These are phyloP conservation scores for Hirundo rustica DNA, from an alignment of 2,797 vertebrate species.

Conservation along the genomic window DNA sequence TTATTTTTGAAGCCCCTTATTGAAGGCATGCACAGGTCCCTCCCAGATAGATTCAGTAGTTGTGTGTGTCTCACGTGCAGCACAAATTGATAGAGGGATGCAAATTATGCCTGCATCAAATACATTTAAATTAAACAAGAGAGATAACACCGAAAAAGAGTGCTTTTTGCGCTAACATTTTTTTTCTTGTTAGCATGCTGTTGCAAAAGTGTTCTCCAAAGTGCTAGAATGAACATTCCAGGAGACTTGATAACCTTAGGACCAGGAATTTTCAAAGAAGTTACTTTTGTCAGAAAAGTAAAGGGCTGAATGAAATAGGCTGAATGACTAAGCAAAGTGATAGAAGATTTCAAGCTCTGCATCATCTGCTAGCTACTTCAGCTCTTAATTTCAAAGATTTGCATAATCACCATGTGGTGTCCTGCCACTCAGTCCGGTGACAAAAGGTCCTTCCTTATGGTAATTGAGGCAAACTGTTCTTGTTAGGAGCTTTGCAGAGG, in stretches of 20 bases:
- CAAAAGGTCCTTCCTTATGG: neutral
- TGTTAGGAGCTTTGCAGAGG: neutral
- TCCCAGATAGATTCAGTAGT: neutral
- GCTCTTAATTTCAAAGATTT: neutral
- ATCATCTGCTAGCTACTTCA: neutral
- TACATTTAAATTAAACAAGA: neutral
- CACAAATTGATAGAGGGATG: neutral
- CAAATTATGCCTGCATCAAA: neutral
- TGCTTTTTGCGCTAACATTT: neutral
- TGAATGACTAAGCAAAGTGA: slow-evolving; percentile 7
- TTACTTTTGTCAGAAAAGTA: neutral
- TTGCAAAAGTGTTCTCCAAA: neutral
- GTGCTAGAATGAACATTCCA: neutral
- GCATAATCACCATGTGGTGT: neutral
- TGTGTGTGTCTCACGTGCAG: neutral
- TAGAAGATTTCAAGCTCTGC: neutral
- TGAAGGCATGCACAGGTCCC: neutral
- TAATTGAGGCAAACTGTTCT: neutral
- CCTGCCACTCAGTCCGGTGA: neutral
- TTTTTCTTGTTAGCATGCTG: neutral
- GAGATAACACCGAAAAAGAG: neutral
- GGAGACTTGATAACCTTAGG: neutral
- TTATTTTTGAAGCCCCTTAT: neutral
- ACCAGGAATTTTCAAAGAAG: neutral
- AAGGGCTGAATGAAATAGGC: neutral